Base-by-base conservation (phyloP, 2,797 vertebrate species). In the Acipenser ruthenus region DNA sequence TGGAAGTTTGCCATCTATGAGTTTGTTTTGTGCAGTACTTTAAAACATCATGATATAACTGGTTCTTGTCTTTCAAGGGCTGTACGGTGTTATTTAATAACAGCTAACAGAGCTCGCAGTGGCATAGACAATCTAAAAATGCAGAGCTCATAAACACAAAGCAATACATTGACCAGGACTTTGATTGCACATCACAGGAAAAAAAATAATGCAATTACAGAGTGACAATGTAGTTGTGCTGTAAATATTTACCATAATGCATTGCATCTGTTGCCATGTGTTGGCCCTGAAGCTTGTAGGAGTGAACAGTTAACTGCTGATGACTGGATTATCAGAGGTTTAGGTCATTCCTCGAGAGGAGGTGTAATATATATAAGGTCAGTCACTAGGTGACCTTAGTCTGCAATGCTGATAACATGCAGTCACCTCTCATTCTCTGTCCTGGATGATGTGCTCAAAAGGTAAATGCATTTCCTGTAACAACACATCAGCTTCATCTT, bases 391-490 rank as follows among this genome's bases (percentile, higher is more conserved):
- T 69, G 74, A 86, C 84, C 82, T 62, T 65, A 75, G 83, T 79
- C 78, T 68, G 74, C 74, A 80, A 82, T 85, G 83, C 83, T 83
- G 86, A 89, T 90, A 88, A 89, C 79, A 59, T 11, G 78, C 78
- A 60, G 67, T 83, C 77, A 75, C 65, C 51, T 67, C 77, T 79
- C 79, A 73, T 70, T 75, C 75, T 72, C 71, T 75, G 79, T 77
- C 70, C 71, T 74, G 82, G 77, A 74, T 81, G 80, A 82, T 77
- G 79, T 73, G 79, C 60, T 64, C 74, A 73, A 77, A 80, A 77
- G 68, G 76, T 84, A 87, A 87, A 87, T 87, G 88, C 86, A 83
- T 79, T 83, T 69, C 65, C 86, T 79, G 82, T 87, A 56, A 37
- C 23, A 37, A 37, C 23, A 37, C 23, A 37, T 37, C 23, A 37